These are phyloP conservation scores for Hydrotaea diabolus DNA, from an alignment of 2,888 invertebrate genomes.

Conservation along the genomic window DNA sequence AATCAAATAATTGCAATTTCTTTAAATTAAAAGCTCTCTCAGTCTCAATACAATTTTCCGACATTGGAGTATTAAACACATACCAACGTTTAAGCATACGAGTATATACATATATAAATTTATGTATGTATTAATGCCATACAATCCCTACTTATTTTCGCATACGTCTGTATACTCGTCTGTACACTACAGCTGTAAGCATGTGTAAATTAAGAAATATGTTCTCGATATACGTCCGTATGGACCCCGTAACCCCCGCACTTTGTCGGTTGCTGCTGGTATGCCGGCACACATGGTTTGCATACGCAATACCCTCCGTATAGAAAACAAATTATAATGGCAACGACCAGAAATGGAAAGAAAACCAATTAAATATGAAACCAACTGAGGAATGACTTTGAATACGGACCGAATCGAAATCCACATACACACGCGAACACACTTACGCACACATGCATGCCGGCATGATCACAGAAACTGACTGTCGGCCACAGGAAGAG, in stretches of 20 bases:
- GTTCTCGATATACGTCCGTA: conserved; percentile 33
- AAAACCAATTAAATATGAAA: conserved; percentile 64
- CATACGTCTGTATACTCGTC: not conserved
- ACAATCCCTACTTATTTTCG: not conserved
- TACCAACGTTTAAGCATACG: too few relatives aligned
- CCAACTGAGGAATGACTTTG: conserved; percentile 53
- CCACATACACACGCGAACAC: not conserved
- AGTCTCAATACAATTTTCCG: not conserved
- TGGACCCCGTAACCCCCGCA: conserved; percentile 12
- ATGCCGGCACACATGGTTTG: conserved; percentile 51
- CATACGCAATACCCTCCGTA: conserved; percentile 54
- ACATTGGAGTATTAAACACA: not conserved
- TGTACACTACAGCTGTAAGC: not conserved
- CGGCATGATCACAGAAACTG: not conserved
- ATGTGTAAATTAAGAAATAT: conserved; percentile 51
- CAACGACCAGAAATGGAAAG: conserved; percentile 21
- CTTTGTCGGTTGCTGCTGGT: conserved; percentile 24
- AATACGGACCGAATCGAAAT: not conserved
- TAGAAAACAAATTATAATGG: conserved; percentile 29
- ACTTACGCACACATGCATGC: not conserved
- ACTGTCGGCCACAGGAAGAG: not conserved
- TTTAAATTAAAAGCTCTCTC: conserved; percentile 2
- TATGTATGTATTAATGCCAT: not conserved
- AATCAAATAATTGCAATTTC: not conserved
- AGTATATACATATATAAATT: not conserved